These are phyloP conservation scores for Ctena decussata DNA, from an alignment of 2,888 invertebrate species.

Conservation along the genomic window DNA sequence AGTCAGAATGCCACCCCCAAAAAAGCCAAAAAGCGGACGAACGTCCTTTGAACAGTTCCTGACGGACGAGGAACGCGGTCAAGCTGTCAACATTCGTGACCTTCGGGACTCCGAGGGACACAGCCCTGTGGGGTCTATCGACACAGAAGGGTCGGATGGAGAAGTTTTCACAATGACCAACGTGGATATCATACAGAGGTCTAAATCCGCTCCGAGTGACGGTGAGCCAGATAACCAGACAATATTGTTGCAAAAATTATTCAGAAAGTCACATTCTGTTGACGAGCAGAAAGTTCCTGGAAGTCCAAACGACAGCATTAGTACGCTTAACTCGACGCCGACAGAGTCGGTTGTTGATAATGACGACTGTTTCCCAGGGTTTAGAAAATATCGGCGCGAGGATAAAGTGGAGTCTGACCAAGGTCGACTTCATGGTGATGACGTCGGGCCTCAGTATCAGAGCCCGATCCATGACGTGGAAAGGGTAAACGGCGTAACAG, in stretches of 20 bases:
- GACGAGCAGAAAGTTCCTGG: conserved; percentile 58
- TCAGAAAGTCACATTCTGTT: conserved; percentile 46
- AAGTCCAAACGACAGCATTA: conserved; percentile 47
- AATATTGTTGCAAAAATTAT: conserved; percentile 55
- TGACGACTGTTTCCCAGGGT: not conserved
- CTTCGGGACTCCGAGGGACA: conserved; percentile 62
- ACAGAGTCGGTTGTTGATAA: not conserved
- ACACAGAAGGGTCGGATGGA: conserved; percentile 55
- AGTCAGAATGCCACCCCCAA: conserved; percentile 81
- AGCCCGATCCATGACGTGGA: not conserved
- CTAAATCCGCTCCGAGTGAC: not conserved
- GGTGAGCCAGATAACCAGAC: conserved; percentile 1
- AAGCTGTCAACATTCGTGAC: conserved; percentile 5
- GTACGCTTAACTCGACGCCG: conserved; percentile 53
- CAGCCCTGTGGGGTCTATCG: conserved; percentile 65
- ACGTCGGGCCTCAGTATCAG: not conserved
- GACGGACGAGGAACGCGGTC: conserved; percentile 73
- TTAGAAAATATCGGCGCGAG: not conserved
- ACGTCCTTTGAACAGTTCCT: conserved; percentile 82
- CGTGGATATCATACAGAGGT: not conserved
- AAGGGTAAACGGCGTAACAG: not conserved
- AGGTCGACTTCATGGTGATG: not conserved
- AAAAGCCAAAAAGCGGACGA: conserved; percentile 83
- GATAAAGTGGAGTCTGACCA: not conserved
- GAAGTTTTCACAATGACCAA: conserved; percentile 45